Evolutionary conservation across 2,113 vertebrate genomes (phyloP).

Genomic region (Megaceryle maxima): DNA sequence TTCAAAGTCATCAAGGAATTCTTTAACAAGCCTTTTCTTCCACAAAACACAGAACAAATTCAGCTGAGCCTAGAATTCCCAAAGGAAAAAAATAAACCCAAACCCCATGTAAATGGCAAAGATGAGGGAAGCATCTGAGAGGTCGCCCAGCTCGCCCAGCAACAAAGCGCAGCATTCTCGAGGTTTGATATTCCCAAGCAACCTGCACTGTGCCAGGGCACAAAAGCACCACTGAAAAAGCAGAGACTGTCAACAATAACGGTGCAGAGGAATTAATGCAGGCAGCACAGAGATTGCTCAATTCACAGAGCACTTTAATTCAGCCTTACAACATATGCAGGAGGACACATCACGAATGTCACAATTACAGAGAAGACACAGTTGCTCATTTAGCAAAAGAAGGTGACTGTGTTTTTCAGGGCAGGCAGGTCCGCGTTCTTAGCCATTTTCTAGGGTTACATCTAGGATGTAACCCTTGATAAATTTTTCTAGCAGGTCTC

Average conservation of each 20-base stretch:
- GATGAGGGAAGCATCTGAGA: not conserved
- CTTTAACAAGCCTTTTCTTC: slow-evolving; percentile 56
- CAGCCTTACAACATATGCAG: not conserved
- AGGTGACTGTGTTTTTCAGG: not conserved
- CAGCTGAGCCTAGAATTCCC: slow-evolving; percentile 29
- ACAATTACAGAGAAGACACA: not conserved
- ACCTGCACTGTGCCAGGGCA: slow-evolving; percentile 7
- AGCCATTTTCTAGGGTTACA: not conserved
- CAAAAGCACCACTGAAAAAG: not conserved
- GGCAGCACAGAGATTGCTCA: not conserved
- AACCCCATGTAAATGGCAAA: not conserved
- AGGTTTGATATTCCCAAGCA: slow-evolving; percentile 20
- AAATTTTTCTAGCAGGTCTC: slow-evolving; percentile 11
- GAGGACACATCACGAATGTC: not conserved
- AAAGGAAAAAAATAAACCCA: slow-evolving; percentile 28
- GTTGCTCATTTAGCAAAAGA: not conserved
- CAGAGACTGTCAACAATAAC: not conserved
- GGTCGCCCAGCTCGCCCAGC: not conserved
- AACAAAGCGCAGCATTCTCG: not conserved
- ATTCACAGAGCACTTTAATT: not conserved
- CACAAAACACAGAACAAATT: slow-evolving; percentile 28
- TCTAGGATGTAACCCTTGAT: not conserved
- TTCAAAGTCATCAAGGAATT: slow-evolving; percentile 64
- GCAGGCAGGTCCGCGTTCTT: not conserved
- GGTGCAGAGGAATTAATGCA: not conserved